Evolutionary conservation across 2,888 invertebrate genomes (phyloP), one percentile per base, ranked within the genome.

Genomic region (Microctonus aethiopoides): DNA sequence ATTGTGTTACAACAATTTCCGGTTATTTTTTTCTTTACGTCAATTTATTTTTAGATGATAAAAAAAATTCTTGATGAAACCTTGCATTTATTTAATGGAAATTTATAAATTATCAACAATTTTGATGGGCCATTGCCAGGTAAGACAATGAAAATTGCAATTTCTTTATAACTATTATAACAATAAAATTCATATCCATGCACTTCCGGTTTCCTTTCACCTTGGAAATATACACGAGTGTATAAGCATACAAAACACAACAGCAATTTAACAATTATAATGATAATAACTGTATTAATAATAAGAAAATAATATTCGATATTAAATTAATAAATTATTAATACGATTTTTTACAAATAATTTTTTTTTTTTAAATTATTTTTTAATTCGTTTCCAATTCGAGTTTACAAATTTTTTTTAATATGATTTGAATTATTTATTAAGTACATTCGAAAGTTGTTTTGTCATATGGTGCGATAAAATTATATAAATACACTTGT

Each of bases 151-250:
- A 20, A 29, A 5, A 22, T 54, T 54, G 5, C 5, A 20, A 2
- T 13, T 26, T 24, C 16, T 32, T 34, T 16, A 16, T 11, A 20
- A 16, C 29, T 34, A 64, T 20, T 13, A 54, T 52, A 52, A 52
- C 54, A 54, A 24, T 22, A 32, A 36, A 59, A 54, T 52, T 34
- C 22, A 41, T 11, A 65, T 54, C 36, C 67, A 61, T 67, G 67
- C 41, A 72, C 71, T 76, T 76, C 76, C 76, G 73, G 75, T 54
- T 72, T 69, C 75, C 75, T 76, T 76, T 76, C 76, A 75, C 75
- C 76, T 74, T 76, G 75, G 72, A 71, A 32, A 10, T 73, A 74
- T 74, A 73, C 71, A 69, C 71, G 59, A 73, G 67, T 61, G 67
- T 61, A 10, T 54, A 70, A 54, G n/a, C n/a, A 39, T 24, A n/a